Conservation (phyloP, 2,888 invertebrate genomes). For the Thera obeliscata region DNA sequence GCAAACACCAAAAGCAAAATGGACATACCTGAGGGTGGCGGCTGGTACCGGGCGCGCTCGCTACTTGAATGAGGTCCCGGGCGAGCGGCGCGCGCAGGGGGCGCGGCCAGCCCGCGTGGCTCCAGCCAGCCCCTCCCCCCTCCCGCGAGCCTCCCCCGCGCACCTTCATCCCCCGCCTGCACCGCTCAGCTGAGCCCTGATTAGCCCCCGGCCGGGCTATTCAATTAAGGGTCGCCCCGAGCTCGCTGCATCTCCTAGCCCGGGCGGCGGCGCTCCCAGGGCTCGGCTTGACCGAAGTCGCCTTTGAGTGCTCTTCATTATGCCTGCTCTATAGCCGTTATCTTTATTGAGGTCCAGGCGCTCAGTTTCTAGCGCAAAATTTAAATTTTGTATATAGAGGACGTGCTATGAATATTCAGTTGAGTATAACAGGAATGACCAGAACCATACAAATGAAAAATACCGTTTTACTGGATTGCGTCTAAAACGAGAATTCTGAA, state of each 20-base stretch:
- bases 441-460: neutral
- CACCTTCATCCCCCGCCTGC: conserved; percentile 56
- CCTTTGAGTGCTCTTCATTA: conserved; percentile 76
- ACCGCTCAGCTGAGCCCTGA: conserved; percentile 82
- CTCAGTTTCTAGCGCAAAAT: conserved; percentile 43
- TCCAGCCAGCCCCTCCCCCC: conserved; percentile 71
- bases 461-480: neutral
- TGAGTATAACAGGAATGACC: conserved; percentile 5
- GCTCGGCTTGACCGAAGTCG: conserved; percentile 54
- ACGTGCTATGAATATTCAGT: conserved; percentile 33
- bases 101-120: conserved; percentile 86
- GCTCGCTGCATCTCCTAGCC: conserved; percentile 34
- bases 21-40: conserved; percentile 83
- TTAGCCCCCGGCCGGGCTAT: conserved; percentile 81
- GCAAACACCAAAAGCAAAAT: conserved; percentile 83
- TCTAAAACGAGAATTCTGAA: neutral
- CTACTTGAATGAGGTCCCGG: conserved; percentile 81
- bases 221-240: conserved; percentile 81
- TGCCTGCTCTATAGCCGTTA: conserved; percentile 66
- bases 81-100: conserved; percentile 86
- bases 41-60: conserved; percentile 81
- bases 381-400: conserved; percentile 47
- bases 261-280: conserved; percentile 53
- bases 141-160: conserved; percentile 48
- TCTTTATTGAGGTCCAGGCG: conserved; percentile 61